A percentile compares a stretch with the other conserved stretches of the same genome.
These are phyloP conservation scores for Cantharis rustica DNA, from an alignment of 2,888 invertebrate genomes.

Conservation along the genomic window DNA sequence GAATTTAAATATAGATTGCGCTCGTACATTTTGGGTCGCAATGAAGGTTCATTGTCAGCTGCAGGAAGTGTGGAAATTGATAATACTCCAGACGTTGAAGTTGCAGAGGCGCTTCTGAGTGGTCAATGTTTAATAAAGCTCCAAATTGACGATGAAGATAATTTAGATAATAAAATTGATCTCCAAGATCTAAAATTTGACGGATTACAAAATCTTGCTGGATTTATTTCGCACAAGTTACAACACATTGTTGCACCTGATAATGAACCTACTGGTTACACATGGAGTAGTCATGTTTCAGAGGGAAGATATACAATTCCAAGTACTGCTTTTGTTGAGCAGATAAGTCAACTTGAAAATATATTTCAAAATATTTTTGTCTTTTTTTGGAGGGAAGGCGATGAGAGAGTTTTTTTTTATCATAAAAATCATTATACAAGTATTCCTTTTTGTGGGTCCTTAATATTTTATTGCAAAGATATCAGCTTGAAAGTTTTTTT, in stretches of 20 bases:
- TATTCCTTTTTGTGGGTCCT: too few species aligned
- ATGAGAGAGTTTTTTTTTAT: too few species aligned
- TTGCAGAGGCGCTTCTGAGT: neutral
- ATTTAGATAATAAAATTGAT: neutral
- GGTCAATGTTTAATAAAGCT: neutral
- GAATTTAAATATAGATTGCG: conserved; percentile 6
- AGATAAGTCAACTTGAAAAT: conserved; percentile 3
- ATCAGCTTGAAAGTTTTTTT: too few species aligned
- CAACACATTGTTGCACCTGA: neutral
- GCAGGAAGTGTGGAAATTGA: conserved; percentile 1
- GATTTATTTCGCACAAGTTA: neutral
- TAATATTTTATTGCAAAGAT: too few species aligned
- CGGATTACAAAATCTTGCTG: neutral
- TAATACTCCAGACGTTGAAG: neutral
- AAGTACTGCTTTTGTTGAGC: neutral
- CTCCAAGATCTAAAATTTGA: neutral
- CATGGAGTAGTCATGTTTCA: conserved; percentile 14
- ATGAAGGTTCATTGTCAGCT: conserved; percentile 14
- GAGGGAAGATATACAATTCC: conserved; percentile 11
- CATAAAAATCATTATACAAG: too few species aligned
- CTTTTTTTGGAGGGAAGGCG: too few species aligned
- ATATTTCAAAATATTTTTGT: conserved; percentile 8
- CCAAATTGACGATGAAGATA: neutral
- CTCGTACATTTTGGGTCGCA: conserved; percentile 17
- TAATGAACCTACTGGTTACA: neutral